A percentile compares a stretch with the other conserved stretches of the same genome.
Evolutionary conservation across 2,888 invertebrate species (phyloP).

Genomic region (Callimorpha dominula): DNA sequence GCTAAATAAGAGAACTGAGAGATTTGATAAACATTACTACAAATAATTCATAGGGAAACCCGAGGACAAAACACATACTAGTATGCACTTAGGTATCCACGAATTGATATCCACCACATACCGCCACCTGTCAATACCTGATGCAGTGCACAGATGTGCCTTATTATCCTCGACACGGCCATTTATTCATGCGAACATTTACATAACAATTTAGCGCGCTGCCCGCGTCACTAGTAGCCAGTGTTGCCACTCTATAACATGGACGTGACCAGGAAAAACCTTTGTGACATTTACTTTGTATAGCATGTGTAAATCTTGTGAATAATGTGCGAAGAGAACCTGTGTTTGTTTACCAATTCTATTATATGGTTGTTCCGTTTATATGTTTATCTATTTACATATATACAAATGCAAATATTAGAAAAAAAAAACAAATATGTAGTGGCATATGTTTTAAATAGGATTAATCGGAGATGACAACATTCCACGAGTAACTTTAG

Average conservation of each 20-base stretch:
- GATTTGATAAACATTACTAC: background rate
- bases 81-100: background rate
- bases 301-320: slow-evolving; percentile 12
- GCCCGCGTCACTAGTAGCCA: slow-evolving; percentile 31
- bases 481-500: no score
- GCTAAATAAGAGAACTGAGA: no score
- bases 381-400: no score
- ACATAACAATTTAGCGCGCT: slow-evolving; percentile 53
- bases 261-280: slow-evolving; percentile 43
- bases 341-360: slow-evolving; percentile 1
- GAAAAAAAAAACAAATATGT: no score
- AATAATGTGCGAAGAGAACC: slow-evolving; percentile 12
- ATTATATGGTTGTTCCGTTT: background rate
- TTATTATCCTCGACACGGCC: slow-evolving; percentile 31
- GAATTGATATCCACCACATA: background rate
- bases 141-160: slow-evolving; percentile 22
- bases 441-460: no score
- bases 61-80: background rate
- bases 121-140: slow-evolving; percentile 19
- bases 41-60: background rate
- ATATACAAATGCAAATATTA: no score
- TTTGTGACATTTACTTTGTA: slow-evolving; percentile 25
- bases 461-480: no score
- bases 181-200: slow-evolving; percentile 39
- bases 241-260: slow-evolving; percentile 1